Base-by-base conservation (phyloP, 1,140 invertebrate species). In the Dendrolimus punctatus region DNA sequence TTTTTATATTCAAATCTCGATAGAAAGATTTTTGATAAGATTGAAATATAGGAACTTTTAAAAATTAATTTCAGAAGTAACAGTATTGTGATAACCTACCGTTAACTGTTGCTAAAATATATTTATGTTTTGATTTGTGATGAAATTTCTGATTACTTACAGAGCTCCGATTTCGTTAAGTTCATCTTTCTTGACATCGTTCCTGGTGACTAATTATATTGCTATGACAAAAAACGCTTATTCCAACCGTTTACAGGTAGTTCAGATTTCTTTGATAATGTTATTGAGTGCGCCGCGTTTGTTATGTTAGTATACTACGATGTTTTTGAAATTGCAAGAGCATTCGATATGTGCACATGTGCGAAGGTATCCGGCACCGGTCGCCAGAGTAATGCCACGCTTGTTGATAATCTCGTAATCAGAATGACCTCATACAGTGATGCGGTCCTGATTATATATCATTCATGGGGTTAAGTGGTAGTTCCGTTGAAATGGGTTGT, bases 151-250 rank as follows among this genome's bases (percentile, higher is more conserved):
- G 8, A 46, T 46, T 39, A 79, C 79, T 80, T 64, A 75, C 71
- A 61, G 40, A 75, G 53, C 68, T 80, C 76, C 53, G 77, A 70
- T 72, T 75, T 76, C 64, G 70, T 67, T 50, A 79, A 62, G 59
- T 77, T 83, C 50, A 51, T 51, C 37, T 51, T 51, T 51, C 50
- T 38, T n/a, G 50, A 8, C 9, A 45, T 6, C 8, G 39, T 49
- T 9, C 7, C 6, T 3, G 23, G 23, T 23, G 23, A 23, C 23
- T 23, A 23, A 23, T 23, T 23, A 23, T 23, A 23, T 23, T 23
- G 23, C 23, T 23, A 23, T 23, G 23, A 23, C 23, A 23, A 23
- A 23, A 23, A 1, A 23, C 23, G 23, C 23, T 23, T 23, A 23
- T 3, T 23, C 1, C 40, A 46, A 49, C 44, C 38, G 47, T 55